Percentiles rank a stretch among this genome's conserved stretches.
These are phyloP conservation scores for Proisotoma minuta DNA, from an alignment of 2,888 invertebrate genomes.

Conservation along the genomic window DNA sequence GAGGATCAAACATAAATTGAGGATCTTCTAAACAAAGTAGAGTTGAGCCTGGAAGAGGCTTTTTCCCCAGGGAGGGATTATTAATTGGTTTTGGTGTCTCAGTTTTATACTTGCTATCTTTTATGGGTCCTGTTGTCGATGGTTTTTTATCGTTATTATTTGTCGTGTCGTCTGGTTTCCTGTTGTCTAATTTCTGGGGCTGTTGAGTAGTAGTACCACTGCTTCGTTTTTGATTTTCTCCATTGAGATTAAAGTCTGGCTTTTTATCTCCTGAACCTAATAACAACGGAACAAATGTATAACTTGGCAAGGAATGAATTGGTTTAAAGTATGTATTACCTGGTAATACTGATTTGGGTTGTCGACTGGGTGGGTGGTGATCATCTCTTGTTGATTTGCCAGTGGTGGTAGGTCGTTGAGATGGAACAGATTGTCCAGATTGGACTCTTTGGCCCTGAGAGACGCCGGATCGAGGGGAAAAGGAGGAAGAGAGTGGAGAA, in stretches of 20 bases:
- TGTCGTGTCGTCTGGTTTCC: neutral
- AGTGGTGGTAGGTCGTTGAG: too few species aligned
- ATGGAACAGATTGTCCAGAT: too few species aligned
- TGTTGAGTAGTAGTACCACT: neutral
- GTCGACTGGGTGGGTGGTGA: neutral
- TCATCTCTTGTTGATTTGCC: too few species aligned
- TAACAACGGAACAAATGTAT: too few species aligned
- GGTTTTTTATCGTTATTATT: neutral
- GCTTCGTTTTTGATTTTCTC: neutral
- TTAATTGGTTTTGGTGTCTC: slow-evolving; percentile 12
- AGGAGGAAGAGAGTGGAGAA: slow-evolving; percentile 39
- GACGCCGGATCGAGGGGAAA: slow-evolving; percentile 44
- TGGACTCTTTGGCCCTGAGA: slow-evolving; percentile 39
- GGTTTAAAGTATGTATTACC: too few species aligned
- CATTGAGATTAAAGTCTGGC: too few species aligned
- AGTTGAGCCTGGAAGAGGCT: slow-evolving; percentile 54
- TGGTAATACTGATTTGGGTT: neutral
- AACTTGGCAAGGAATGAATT: too few species aligned
- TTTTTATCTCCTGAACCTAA: too few species aligned
- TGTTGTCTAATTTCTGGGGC: neutral
- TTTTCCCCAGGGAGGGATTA: slow-evolving; percentile 27
- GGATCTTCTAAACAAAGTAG: slow-evolving; percentile 58
- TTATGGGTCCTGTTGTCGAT: neutral
- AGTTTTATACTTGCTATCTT: slow-evolving; percentile 13
- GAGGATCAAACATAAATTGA: slow-evolving; percentile 54